Percentiles rank a stretch among this genome's conserved stretches.
Evolutionary conservation across 2,888 invertebrate species (phyloP).

Genomic region (Mythimna pallens): DNA sequence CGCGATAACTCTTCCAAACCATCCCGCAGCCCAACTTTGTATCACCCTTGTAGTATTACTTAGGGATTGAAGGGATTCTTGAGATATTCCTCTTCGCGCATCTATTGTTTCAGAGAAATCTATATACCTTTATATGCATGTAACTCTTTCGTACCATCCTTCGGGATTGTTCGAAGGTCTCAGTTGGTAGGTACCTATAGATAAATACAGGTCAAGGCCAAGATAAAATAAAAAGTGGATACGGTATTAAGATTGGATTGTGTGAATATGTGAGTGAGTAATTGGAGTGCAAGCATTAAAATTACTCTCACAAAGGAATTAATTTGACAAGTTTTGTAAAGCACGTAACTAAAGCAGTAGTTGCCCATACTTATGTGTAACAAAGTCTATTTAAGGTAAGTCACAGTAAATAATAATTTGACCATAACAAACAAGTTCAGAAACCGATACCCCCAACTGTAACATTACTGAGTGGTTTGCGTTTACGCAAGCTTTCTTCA

Average conservation of each 20-base stretch:
- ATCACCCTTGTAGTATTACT: neutral
- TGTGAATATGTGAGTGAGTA: neutral
- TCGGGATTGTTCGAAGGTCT: neutral
- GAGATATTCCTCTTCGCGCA: constrained; percentile 42
- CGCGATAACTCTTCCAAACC: too few species aligned
- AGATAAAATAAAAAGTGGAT: neutral
- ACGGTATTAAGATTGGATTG: neutral
- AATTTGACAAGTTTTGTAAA: neutral
- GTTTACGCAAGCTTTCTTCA: constrained; percentile 54
- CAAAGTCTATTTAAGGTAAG: constrained; percentile 23
- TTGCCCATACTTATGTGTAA: constrained; percentile 5
- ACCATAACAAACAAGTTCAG: constrained; percentile 47
- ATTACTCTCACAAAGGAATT: constrained; percentile 9
- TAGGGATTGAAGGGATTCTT: constrained; percentile 33
- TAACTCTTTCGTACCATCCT: neutral
- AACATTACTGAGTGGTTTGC: constrained; percentile 40
- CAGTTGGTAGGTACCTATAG: neutral
- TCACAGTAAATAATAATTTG: constrained; percentile 34
- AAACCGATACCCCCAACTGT: constrained; percentile 25
- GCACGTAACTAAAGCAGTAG: neutral
- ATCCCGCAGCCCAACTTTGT: neutral
- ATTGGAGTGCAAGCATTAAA: neutral
- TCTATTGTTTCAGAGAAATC: constrained; percentile 38
- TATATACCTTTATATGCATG: constrained; percentile 2
- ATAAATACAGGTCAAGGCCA: constrained; percentile 4